These are phyloP conservation scores for Hylomyscus alleni DNA, from an alignment of 2,797 vertebrate species.

Conservation along the genomic window DNA sequence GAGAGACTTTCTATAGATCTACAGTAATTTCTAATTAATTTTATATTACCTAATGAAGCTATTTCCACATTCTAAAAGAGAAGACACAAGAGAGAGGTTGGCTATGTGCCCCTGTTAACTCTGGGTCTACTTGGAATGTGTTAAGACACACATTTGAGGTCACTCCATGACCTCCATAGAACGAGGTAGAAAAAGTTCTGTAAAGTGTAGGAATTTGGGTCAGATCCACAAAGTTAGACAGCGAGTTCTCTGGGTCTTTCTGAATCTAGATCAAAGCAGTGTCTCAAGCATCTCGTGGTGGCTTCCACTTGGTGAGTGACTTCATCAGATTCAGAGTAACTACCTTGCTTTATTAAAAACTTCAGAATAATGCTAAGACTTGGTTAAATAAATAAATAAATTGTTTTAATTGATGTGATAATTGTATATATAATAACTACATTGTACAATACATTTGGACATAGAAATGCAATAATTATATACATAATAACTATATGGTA, in stretches of 20 bases:
- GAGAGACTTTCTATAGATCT: not conserved
- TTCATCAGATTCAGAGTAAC: constrained; percentile 29
- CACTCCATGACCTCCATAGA: not conserved
- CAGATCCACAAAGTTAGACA: not conserved
- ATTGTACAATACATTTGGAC: not conserved
- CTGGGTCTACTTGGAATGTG: not conserved
- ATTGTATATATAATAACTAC: not conserved
- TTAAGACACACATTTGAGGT: not conserved
- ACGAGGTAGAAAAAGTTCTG: not conserved
- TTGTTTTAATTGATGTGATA: not conserved
- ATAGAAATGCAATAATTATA: not conserved
- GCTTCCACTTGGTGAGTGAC: not conserved
- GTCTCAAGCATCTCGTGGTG: not conserved
- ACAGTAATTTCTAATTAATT: constrained; percentile 27
- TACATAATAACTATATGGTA: not conserved
- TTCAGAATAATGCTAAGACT: constrained; percentile 42
- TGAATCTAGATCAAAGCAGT: not conserved
- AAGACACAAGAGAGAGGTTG: not conserved
- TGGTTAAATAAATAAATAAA: constrained; percentile 32
- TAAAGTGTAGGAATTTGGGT: not conserved
- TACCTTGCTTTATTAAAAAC: constrained; percentile 25
- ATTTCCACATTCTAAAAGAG: not conserved
- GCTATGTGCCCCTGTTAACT: not conserved
- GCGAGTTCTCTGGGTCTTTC: not conserved
- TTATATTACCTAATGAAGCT: constrained; percentile 21